phyloP scores from a whole-genome alignment of 2,888 invertebrate genomes.

The Cyaniris semiargus region DNA sequence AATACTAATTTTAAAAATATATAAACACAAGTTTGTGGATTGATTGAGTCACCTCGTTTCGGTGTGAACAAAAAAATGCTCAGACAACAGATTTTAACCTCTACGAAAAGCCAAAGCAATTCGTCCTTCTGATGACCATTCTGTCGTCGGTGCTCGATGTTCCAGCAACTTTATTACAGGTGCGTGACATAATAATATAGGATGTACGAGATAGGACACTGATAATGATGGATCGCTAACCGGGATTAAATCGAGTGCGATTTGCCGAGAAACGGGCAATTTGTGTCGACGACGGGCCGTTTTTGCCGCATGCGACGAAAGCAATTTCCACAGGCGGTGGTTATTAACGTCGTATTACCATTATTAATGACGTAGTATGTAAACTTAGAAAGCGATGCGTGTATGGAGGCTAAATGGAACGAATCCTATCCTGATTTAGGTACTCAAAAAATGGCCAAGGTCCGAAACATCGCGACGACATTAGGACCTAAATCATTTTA shows the following conservation, averaged over 20 bases:
- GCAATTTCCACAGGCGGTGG: conserved; percentile 9
- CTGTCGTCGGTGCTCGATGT: background rate
- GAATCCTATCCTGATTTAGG: background rate
- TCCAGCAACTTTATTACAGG: background rate
- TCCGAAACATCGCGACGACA: background rate
- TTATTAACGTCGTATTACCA: conserved; percentile 6
- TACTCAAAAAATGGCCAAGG: background rate
- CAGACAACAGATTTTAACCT: too few species aligned
- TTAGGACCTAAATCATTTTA: too few species aligned
- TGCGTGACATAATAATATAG: conserved; percentile 5
- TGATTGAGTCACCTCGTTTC: too few species aligned
- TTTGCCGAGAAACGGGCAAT: conserved; percentile 30
- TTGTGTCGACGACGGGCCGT: conserved; percentile 23
- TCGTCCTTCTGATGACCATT: background rate
- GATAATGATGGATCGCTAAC: conserved; percentile 35
- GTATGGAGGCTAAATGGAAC: background rate
- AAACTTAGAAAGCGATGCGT: conserved; percentile 9
- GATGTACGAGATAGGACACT: background rate
- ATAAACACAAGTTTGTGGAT: too few species aligned
- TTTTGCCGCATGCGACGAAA: conserved; percentile 27
- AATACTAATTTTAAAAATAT: too few species aligned
- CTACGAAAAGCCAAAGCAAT: too few species aligned
- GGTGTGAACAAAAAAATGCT: too few species aligned
- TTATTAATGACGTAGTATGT: conserved; percentile 17
- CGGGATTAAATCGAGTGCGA: conserved; percentile 29